A percentile compares a stretch with the other conserved stretches of the same genome.
phyloP scores from a whole-genome alignment of 2,113 vertebrate genomes.

The Euleptes europaea region DNA sequence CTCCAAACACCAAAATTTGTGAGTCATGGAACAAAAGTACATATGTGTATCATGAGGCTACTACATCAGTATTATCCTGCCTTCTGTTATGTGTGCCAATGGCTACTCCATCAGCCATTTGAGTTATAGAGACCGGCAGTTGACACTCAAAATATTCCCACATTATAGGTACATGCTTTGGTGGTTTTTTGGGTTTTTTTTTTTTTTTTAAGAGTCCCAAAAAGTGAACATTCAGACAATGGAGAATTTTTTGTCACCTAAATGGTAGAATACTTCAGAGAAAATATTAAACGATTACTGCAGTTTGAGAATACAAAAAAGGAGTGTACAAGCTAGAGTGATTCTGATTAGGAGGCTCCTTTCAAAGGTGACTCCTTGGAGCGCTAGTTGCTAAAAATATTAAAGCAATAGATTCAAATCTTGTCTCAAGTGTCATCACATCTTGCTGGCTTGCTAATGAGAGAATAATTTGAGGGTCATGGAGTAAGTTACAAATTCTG shows the following conservation, averaged over 20 bases:
- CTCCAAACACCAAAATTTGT: not conserved
- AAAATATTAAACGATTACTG: not conserved
- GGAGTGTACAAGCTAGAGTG: not conserved
- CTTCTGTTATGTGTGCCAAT: not conserved
- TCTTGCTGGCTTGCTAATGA: not conserved
- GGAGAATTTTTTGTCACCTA: not conserved
- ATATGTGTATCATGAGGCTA: not conserved
- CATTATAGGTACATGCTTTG: not conserved
- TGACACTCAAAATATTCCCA: not conserved
- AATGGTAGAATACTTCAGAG: not conserved
- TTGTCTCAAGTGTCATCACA: not conserved
- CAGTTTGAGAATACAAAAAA: not conserved
- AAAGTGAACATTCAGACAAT: not conserved
- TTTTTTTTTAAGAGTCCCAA: not conserved
- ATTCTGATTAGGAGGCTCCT: constrained; percentile 3
- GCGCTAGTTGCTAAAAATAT: not conserved
- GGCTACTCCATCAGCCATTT: not conserved
- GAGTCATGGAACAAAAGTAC: not conserved
- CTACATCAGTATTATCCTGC: not conserved
- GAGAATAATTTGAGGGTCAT: constrained; percentile 20
- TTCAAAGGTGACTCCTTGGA: not conserved
- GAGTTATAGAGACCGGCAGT: not conserved
- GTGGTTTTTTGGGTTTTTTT: too few relatives aligned
- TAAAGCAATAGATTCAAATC: not conserved
- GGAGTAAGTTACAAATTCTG: constrained; percentile 8